Conservation (phyloP, 2,113 vertebrate species). For the Mus spicilegus region DNA sequence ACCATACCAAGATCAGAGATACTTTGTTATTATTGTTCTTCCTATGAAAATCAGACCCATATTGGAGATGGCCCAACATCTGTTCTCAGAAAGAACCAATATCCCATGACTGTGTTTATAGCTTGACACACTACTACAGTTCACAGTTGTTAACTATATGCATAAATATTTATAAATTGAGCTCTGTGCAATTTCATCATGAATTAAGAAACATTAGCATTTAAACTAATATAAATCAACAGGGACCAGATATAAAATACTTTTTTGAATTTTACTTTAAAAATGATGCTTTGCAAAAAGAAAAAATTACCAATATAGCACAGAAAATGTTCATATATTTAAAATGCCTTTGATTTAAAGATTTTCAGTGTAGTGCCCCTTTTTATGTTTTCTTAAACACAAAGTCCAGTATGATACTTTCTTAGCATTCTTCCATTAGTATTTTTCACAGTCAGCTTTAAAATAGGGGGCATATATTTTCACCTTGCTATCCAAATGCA, state of each 20-base stretch:
- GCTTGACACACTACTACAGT: constrained; percentile 82
- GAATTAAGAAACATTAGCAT: constrained; percentile 87
- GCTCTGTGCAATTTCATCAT: constrained; percentile 83
- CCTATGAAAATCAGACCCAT: constrained; percentile 33
- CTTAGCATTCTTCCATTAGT: constrained; percentile 12
- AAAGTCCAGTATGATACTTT: constrained; percentile 17
- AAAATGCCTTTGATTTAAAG: constrained; percentile 49
- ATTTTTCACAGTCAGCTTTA: neutral
- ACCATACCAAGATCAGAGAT: neutral
- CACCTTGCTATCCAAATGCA: neutral
- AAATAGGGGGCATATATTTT: neutral
- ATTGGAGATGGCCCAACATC: constrained; percentile 66
- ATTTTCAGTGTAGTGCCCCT: constrained; percentile 70
- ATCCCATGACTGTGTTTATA: constrained; percentile 82
- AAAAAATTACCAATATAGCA: constrained; percentile 85
- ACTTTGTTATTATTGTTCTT: constrained; percentile 59
- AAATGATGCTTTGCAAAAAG: constrained; percentile 4
- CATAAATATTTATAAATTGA: constrained; percentile 85
- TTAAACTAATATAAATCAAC: constrained; percentile 87
- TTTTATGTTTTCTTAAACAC: constrained; percentile 71
- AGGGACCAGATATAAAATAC: constrained; percentile 86
- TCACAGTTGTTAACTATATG: constrained; percentile 80
- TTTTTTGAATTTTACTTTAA: constrained; percentile 87
- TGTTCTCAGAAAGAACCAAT: constrained; percentile 82
- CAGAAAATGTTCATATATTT: constrained; percentile 62